phyloP scores from a whole-genome alignment of 1,140 invertebrate genomes.

The Antheraea mylitta region DNA sequence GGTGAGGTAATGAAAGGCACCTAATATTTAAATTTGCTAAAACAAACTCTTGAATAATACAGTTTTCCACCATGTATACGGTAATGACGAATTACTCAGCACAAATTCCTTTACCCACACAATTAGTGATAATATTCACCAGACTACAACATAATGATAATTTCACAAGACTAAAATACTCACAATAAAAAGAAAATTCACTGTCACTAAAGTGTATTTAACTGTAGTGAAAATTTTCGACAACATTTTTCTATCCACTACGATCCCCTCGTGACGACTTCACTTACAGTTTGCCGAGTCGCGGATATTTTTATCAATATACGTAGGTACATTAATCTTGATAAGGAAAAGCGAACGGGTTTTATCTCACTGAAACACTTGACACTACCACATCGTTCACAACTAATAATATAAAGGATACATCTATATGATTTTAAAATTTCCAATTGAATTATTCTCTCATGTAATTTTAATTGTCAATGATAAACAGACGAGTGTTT shows the following conservation, averaged over 20 bases:
- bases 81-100: too few species aligned
- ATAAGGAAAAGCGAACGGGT: constrained; percentile 70
- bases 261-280: constrained; percentile 26
- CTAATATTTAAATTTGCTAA: too few species aligned
- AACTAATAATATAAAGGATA: not conserved
- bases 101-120: too few species aligned
- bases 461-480: not conserved
- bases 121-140: not conserved
- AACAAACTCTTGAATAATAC: too few species aligned
- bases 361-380: constrained; percentile 47
- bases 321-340: constrained; percentile 59
- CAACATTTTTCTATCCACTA: constrained; percentile 50
- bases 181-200: constrained; percentile 70
- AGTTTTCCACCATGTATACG: too few species aligned
- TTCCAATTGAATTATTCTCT: not conserved
- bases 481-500: too few species aligned
- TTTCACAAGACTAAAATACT: constrained; percentile 30
- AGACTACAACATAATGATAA: constrained; percentile 8
- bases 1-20: too few species aligned
- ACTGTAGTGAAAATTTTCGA: constrained; percentile 72
- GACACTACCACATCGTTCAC: not conserved
- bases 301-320: constrained; percentile 69
- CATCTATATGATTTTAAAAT: not conserved
- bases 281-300: constrained; percentile 44
- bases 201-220: constrained; percentile 62